These are phyloP conservation scores for Thaumetopoea pityocampa DNA, from an alignment of 1,140 invertebrate genomes.

Conservation along the genomic window DNA sequence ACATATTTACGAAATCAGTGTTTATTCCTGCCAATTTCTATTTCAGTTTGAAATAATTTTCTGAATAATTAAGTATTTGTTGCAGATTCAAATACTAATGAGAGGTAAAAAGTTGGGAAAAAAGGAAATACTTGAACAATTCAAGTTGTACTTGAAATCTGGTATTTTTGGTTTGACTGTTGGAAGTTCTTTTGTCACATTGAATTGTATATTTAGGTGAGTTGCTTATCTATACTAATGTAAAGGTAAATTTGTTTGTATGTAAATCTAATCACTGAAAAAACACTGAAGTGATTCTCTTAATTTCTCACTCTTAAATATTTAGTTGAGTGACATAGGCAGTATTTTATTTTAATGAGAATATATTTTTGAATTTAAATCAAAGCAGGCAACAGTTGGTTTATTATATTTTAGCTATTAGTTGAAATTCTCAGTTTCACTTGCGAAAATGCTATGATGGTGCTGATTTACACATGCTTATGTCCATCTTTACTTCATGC, in stretches of 20 bases:
- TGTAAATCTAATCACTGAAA: constrained; percentile 7
- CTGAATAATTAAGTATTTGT: constrained; percentile 16
- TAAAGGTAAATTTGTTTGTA: neutral
- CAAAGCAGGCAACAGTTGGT: too few species aligned
- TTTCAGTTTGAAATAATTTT: constrained; percentile 1
- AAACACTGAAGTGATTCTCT: too few species aligned
- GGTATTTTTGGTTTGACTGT: constrained; percentile 70
- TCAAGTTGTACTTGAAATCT: constrained; percentile 67
- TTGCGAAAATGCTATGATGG: too few species aligned
- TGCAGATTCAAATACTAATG: constrained; percentile 73
- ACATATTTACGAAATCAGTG: too few species aligned
- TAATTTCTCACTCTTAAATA: too few species aligned
- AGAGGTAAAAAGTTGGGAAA: constrained; percentile 69
- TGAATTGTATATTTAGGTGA: constrained; percentile 75
- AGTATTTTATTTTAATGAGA: too few species aligned
- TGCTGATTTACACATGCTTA: too few species aligned
- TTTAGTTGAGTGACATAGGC: too few species aligned
- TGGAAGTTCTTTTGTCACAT: constrained; percentile 70
- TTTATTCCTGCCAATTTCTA: neutral
- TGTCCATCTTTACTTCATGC: too few species aligned
- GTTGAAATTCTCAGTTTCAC: too few species aligned
- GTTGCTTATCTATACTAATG: neutral
- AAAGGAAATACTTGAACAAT: constrained; percentile 64
- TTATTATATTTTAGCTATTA: too few species aligned
- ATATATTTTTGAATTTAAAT: too few species aligned